phyloP scores from a whole-genome alignment of 92 coral and sea anemone species.

The Galaxea fascicularis region DNA sequence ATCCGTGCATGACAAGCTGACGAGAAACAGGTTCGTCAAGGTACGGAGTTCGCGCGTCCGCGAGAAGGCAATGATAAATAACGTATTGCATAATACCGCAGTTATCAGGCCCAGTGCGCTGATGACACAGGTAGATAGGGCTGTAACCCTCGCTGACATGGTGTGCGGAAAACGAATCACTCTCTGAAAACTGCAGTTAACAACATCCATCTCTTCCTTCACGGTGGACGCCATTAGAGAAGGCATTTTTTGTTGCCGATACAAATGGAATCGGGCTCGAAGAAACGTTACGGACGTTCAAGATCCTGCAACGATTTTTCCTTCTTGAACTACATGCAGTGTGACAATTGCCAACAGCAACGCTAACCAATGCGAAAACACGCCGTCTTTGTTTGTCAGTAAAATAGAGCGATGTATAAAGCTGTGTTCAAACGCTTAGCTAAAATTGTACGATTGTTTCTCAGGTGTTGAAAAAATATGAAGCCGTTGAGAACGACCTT shows the following conservation, averaged over 20 bases:
- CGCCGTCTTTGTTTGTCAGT: background rate
- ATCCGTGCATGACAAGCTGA: slow-evolving; percentile 54
- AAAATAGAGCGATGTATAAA: background rate
- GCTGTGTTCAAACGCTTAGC: background rate
- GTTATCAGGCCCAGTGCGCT: slow-evolving; percentile 40
- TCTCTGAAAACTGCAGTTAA: slow-evolving; percentile 24
- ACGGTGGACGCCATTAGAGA: slow-evolving; percentile 8
- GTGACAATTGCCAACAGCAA: background rate
- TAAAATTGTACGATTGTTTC: background rate
- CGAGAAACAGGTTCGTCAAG: slow-evolving; percentile 33
- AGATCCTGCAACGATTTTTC: background rate
- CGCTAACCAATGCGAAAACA: background rate
- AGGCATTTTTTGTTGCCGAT: background rate
- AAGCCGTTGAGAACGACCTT: background rate
- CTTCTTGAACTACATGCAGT: background rate
- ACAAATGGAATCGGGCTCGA: too few relatives aligned
- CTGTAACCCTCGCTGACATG: slow-evolving; percentile 35
- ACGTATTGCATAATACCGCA: slow-evolving; percentile 40
- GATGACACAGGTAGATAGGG: slow-evolving; percentile 36
- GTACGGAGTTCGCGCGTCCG: slow-evolving; percentile 49
- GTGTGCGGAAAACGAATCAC: slow-evolving; percentile 45
- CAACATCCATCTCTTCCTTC: slow-evolving; percentile 17
- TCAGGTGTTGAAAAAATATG: background rate
- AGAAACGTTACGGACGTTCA: too few relatives aligned
- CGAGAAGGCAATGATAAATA: slow-evolving; percentile 41